Percentiles rank a stretch among this genome's conserved stretches.
Evolutionary conservation across 2,888 invertebrate genomes (phyloP).

Genomic region (Sinopyrophorus schimmeli): DNA sequence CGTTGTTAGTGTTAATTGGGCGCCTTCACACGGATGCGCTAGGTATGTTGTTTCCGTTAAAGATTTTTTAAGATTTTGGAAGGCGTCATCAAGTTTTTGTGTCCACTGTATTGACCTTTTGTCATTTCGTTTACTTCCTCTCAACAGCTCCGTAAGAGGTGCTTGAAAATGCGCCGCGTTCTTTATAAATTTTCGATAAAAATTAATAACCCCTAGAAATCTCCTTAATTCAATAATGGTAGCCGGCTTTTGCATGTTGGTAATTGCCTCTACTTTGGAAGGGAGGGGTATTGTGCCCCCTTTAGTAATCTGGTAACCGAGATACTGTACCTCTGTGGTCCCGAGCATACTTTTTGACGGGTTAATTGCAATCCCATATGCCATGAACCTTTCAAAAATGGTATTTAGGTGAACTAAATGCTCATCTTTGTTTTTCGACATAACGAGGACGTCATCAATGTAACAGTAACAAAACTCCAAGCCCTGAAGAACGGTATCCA

Average conservation of each 20-base stretch:
- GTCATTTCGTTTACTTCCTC: too few species aligned
- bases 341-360: neutral
- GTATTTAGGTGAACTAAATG: neutral
- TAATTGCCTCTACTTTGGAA: neutral
- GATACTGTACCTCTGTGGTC: neutral
- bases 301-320: neutral
- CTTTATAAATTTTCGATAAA: neutral
- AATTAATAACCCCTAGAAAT: slow-evolving; percentile 1
- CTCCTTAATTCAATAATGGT: neutral
- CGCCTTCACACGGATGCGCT: too few species aligned
- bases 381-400: neutral
- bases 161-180: too few species aligned
- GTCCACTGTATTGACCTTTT: too few species aligned
- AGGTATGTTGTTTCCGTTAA: too few species aligned
- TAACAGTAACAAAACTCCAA: too few species aligned
- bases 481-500: neutral
- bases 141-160: too few species aligned
- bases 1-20: too few species aligned
- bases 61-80: too few species aligned
- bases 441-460: slow-evolving; percentile 4
- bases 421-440: neutral
- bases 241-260: neutral
- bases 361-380: neutral
- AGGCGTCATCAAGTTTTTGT: too few species aligned
- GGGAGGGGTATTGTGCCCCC: neutral